A percentile compares a stretch with the other conserved stretches of the same genome.
Evolutionary conservation across 2,888 invertebrate genomes (phyloP).

Genomic region (Choristoneura rosaceana): DNA sequence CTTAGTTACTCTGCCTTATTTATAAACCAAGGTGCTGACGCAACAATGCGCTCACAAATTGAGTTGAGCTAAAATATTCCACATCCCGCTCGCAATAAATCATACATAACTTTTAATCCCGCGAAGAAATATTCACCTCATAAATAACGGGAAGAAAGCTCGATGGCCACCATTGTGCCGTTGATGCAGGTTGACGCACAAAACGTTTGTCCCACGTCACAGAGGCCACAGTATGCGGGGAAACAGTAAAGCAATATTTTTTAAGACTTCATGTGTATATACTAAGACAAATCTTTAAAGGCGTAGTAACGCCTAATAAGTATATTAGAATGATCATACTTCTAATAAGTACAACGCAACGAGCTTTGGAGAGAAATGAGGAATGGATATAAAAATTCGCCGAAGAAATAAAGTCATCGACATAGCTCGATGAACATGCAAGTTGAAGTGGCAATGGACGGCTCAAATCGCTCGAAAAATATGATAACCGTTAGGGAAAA

Average conservation of each 20-base stretch:
- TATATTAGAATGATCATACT: no score
- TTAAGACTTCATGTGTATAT: no score
- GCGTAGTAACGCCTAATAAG: no score
- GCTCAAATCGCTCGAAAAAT: no score
- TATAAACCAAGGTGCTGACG: not conserved
- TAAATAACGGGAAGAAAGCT: slow-evolving; percentile 45
- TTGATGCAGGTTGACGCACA: slow-evolving; percentile 69
- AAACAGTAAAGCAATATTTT: not conserved
- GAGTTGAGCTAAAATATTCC: slow-evolving; percentile 20
- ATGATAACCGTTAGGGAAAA: no score
- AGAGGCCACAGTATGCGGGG: slow-evolving; percentile 20
- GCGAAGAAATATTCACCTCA: slow-evolving; percentile 43
- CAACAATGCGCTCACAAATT: slow-evolving; percentile 18
- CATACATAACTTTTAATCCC: slow-evolving; percentile 55
- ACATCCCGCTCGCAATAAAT: slow-evolving; percentile 34
- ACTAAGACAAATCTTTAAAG: no score
- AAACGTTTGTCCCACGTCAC: slow-evolving; percentile 66
- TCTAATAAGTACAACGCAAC: no score
- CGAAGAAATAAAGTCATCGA: no score
- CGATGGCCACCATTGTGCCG: slow-evolving; percentile 43
- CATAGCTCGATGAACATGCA: no score
- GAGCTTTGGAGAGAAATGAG: no score
- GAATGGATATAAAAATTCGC: no score
- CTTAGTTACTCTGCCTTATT: not conserved
- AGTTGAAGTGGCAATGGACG: no score